Evolutionary conservation across 2,113 vertebrate genomes (phyloP).

Genomic region (Lucifuga dentata): DNA sequence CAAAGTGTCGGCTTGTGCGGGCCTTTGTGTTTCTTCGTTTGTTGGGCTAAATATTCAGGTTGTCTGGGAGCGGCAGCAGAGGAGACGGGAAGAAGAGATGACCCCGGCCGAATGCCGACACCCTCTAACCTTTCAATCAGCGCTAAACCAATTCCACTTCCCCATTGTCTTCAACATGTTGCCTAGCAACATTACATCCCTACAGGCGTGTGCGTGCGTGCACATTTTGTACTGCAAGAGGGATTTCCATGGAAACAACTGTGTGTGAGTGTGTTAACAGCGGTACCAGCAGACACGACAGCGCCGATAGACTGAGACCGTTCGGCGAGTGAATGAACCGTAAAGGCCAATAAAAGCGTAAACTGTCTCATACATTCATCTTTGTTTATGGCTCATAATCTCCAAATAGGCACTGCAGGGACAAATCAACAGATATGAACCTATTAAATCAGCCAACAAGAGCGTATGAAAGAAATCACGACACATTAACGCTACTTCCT

Average conservation of each 20-base stretch:
- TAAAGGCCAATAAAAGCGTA: slow-evolving; percentile 7
- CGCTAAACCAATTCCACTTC: slow-evolving; percentile 61
- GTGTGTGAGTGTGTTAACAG: slow-evolving; percentile 30
- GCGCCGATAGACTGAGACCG: slow-evolving; percentile 9
- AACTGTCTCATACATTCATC: background rate
- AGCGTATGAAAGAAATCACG: slow-evolving; percentile 30
- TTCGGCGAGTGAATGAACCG: slow-evolving; percentile 11
- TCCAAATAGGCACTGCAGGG: slow-evolving; percentile 24
- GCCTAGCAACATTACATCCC: slow-evolving; percentile 76
- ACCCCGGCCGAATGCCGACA: slow-evolving; percentile 39
- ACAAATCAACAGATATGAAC: slow-evolving; percentile 37
- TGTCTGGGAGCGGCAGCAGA: slow-evolving; percentile 5
- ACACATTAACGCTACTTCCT: slow-evolving; percentile 25
- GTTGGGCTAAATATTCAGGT: slow-evolving; percentile 8
- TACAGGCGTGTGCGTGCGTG: slow-evolving; percentile 33
- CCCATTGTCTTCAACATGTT: slow-evolving; percentile 62
- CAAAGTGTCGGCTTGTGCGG: slow-evolving; percentile 38
- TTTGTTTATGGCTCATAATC: slow-evolving; percentile 20
- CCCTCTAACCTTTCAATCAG: slow-evolving; percentile 70
- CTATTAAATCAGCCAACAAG: slow-evolving; percentile 31
- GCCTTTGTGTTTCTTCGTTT: slow-evolving; percentile 42
- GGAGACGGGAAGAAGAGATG: slow-evolving; percentile 28
- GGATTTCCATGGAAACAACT: slow-evolving; percentile 75
- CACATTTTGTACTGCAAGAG: slow-evolving; percentile 45
- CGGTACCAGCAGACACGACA: slow-evolving; percentile 29